These are phyloP conservation scores for Neostethus bicornis DNA, from an alignment of 2,797 vertebrate genomes.

Conservation along the genomic window DNA sequence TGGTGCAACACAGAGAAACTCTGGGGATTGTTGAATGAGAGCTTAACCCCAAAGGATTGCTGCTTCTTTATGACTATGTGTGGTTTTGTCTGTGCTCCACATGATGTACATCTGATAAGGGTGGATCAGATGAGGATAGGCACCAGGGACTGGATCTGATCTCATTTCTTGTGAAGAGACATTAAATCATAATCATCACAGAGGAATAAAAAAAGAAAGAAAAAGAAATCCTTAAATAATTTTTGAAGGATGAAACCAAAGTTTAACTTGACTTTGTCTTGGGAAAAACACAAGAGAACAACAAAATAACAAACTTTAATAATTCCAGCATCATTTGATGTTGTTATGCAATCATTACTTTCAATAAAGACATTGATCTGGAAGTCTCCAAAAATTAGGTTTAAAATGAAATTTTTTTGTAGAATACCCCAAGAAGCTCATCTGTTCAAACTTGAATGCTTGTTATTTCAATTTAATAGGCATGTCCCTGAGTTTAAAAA, in stretches of 20 bases:
- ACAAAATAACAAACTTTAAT: slow-evolving; percentile 10
- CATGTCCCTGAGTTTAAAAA: slow-evolving; percentile 58
- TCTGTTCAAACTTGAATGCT: slow-evolving; percentile 60
- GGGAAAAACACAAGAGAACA: background rate
- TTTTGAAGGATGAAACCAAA: slow-evolving; percentile 19
- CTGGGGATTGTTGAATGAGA: slow-evolving; percentile 60
- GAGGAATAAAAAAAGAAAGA: slow-evolving; percentile 20
- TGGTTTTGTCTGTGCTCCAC: slow-evolving; percentile 66
- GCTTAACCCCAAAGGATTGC: slow-evolving; percentile 67
- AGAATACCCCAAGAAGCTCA: slow-evolving; percentile 48
- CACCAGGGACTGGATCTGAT: slow-evolving; percentile 39
- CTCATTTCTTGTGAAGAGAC: slow-evolving; percentile 34
- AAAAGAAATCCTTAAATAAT: slow-evolving; percentile 13
- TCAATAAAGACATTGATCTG: background rate
- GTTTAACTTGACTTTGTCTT: slow-evolving; percentile 17
- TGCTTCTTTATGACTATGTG: slow-evolving; percentile 67
- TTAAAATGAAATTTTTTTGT: slow-evolving; percentile 57
- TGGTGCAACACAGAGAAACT: slow-evolving; percentile 61
- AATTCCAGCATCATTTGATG: slow-evolving; percentile 1
- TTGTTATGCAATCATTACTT: background rate
- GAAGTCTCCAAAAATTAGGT: no score
- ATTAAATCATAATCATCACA: slow-evolving; percentile 43
- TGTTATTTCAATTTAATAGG: slow-evolving; percentile 64
- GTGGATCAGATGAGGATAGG: slow-evolving; percentile 54
- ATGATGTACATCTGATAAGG: slow-evolving; percentile 68